Conservation (phyloP, 2,113 vertebrate genomes). For the Menidia beryllina region DNA sequence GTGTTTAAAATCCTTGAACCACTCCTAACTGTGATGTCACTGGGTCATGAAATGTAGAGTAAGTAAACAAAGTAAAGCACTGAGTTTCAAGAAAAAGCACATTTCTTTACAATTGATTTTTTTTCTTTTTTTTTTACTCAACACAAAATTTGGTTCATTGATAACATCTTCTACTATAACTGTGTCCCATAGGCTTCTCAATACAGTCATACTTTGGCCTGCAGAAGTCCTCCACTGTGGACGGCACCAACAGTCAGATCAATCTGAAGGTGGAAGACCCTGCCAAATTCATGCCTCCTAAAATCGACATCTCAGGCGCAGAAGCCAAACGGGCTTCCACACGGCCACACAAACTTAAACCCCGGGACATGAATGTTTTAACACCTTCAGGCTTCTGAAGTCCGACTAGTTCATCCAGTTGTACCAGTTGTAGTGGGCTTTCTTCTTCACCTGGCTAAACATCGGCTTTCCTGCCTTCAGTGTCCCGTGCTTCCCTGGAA, state of each 20-base stretch:
- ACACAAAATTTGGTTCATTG: background rate
- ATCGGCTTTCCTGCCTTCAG: conserved; percentile 19
- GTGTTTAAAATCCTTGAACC: background rate
- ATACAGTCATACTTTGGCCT: conserved; percentile 89
- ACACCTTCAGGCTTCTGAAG: conserved; percentile 83
- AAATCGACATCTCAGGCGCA: conserved; percentile 84
- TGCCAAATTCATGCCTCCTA: conserved; percentile 84
- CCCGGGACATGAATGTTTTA: conserved; percentile 84
- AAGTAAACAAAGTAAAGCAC: background rate
- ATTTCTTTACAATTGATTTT: background rate
- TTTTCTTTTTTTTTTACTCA: too few relatives aligned
- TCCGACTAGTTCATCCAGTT: conserved; percentile 3
- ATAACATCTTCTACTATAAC: background rate
- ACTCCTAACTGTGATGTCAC: background rate
- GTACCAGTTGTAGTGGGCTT: too few relatives aligned
- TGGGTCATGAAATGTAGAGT: background rate
- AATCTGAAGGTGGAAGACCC: conserved; percentile 85
- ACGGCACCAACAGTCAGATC: conserved; percentile 88
- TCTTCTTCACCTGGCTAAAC: conserved; percentile 6
- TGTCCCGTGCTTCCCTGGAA: conserved; percentile 16
- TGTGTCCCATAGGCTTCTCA: conserved; percentile 83
- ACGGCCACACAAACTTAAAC: conserved; percentile 87
- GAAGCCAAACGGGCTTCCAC: conserved; percentile 81
- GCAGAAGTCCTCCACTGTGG: conserved; percentile 91
- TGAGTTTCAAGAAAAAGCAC: background rate